Evolutionary conservation across 2,113 vertebrate genomes (phyloP).

Genomic region (Bos indicus): DNA sequence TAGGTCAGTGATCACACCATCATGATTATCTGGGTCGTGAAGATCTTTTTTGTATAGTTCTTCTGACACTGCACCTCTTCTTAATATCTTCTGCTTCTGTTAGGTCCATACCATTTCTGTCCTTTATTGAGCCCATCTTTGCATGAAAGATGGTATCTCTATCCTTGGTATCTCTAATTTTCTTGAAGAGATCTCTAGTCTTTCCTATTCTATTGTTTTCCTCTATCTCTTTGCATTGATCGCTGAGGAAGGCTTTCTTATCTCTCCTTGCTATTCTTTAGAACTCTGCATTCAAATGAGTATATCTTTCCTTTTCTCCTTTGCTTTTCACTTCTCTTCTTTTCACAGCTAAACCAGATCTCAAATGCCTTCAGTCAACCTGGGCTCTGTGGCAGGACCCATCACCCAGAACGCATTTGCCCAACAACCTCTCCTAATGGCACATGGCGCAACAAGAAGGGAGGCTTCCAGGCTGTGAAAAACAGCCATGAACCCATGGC

Average conservation of each 20-base stretch:
- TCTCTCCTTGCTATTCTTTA: background rate
- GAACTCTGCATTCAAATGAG: background rate
- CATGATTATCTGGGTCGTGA: fast-evolving
- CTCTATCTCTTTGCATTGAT: background rate
- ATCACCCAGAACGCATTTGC: background rate
- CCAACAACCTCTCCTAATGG: background rate
- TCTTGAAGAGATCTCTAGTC: background rate
- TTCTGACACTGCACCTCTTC: background rate
- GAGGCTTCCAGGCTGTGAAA: background rate
- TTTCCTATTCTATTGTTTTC: background rate
- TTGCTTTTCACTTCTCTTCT: background rate
- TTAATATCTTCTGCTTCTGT: background rate
- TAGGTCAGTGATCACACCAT: background rate
- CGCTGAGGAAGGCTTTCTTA: background rate
- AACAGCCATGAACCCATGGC: background rate
- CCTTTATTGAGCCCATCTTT: background rate
- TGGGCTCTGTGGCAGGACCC: fast-evolving
- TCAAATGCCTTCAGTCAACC: background rate
- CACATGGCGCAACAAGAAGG: background rate
- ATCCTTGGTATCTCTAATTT: background rate
- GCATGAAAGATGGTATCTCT: too few relatives aligned
- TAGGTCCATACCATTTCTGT: background rate
- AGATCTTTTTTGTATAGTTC: background rate
- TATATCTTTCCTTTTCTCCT: background rate
- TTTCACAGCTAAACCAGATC: background rate